Percentiles rank a stretch among this genome's conserved stretches.
These are phyloP conservation scores for Lota lota DNA, from an alignment of 2,113 vertebrate species.

Conservation along the genomic window DNA sequence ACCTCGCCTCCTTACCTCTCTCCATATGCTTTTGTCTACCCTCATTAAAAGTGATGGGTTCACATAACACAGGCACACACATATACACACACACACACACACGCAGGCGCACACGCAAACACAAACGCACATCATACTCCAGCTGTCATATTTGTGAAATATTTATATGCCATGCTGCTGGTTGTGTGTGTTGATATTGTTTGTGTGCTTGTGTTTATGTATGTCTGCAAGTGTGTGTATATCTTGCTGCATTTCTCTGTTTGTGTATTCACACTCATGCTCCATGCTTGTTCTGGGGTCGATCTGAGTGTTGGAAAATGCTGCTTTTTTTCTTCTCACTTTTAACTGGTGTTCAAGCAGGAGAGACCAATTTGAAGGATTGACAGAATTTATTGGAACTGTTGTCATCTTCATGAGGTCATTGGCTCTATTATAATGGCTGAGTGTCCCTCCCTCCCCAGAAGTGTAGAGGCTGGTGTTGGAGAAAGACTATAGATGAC, in stretches of 20 bases:
- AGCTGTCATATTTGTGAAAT: constrained; percentile 70
- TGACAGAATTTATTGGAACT: too few relatives aligned
- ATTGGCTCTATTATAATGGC: too few relatives aligned
- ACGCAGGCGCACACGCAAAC: constrained; percentile 22
- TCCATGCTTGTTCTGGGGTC: too few relatives aligned
- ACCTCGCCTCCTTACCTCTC: constrained; percentile 41
- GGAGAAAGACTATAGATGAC: too few relatives aligned
- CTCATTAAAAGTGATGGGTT: constrained; percentile 73
- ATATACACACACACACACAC: constrained; percentile 4
- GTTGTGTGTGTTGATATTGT: constrained; percentile 29
- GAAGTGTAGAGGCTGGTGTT: too few relatives aligned
- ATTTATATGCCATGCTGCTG: constrained; percentile 52
- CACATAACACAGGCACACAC: constrained; percentile 43
- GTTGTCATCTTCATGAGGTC: too few relatives aligned
- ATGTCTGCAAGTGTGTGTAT: neutral
- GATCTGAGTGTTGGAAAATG: too few relatives aligned
- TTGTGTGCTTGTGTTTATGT: neutral
- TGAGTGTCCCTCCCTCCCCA: too few relatives aligned
- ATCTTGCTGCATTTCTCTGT: neutral
- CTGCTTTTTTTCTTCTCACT: too few relatives aligned
- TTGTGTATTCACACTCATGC: neutral
- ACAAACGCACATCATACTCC: constrained; percentile 37
- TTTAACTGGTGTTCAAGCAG: too few relatives aligned
- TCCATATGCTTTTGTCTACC: constrained; percentile 59
- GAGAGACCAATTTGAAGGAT: too few relatives aligned